Evolutionary conservation across 2,113 vertebrate species (phyloP).

Genomic region (Elachura formosa): DNA sequence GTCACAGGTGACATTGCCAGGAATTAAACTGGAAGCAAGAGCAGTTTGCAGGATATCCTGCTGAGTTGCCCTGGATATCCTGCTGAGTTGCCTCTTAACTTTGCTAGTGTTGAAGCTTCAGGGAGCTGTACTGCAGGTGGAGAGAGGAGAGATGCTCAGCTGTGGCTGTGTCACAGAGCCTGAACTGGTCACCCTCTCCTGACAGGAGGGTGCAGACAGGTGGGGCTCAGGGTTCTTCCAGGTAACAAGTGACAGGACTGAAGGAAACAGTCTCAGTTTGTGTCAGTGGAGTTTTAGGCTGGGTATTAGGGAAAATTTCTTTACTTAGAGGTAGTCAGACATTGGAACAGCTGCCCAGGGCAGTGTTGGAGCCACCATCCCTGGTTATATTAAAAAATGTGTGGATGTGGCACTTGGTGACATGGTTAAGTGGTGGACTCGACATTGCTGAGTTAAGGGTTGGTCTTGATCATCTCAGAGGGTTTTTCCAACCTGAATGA

Average conservation of each 20-base stretch:
- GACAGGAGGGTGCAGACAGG: background rate
- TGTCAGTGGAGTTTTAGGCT: background rate
- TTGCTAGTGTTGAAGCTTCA: background rate
- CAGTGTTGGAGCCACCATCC: background rate
- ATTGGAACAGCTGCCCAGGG: background rate
- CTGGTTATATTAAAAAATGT: background rate
- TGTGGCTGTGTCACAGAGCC: background rate
- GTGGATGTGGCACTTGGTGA: background rate
- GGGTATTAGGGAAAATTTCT: background rate
- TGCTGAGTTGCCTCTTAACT: background rate
- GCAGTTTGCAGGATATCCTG: background rate
- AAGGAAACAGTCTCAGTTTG: background rate
- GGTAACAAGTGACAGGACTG: background rate
- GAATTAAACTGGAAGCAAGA: background rate
- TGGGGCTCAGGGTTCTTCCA: rapidly evolving
- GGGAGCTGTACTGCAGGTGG: background rate
- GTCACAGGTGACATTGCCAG: background rate
- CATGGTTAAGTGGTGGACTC: background rate
- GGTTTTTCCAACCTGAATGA: background rate
- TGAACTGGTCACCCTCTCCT: background rate
- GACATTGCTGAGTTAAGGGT: background rate
- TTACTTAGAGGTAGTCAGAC: background rate
- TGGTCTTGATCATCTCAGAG: background rate
- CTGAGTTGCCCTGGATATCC: background rate
- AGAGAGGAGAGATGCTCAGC: background rate